These are phyloP conservation scores for Papilio xuthus DNA, from an alignment of 1,140 invertebrate species.

Conservation along the genomic window DNA sequence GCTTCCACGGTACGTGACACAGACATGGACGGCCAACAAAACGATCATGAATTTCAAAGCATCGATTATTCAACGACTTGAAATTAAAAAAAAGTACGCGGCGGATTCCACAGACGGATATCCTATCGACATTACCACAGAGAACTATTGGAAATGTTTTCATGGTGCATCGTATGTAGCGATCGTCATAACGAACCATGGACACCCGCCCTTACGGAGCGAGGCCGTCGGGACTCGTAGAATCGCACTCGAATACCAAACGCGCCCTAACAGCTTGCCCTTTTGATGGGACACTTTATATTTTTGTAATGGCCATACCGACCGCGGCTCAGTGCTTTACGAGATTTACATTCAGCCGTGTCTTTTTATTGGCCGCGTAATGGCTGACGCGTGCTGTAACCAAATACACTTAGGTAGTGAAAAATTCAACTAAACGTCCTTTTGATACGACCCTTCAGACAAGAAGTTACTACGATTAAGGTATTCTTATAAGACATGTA, in stretches of 20 bases:
- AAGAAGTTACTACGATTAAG: not conserved
- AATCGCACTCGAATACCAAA: slow-evolving; percentile 66
- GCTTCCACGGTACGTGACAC: not conserved
- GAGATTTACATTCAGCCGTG: slow-evolving; percentile 75
- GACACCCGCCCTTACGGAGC: not conserved
- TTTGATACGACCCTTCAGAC: not conserved
- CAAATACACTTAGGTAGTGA: slow-evolving; percentile 2
- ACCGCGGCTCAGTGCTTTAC: slow-evolving; percentile 64
- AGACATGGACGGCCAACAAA: not conserved
- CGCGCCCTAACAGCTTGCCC: slow-evolving; percentile 59
- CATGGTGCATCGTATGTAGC: not conserved
- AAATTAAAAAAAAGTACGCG: no score
- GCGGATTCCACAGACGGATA: no score
- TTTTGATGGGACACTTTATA: slow-evolving; percentile 78
- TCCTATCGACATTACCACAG: no score
- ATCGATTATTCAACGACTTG: no score
- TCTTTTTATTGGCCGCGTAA: slow-evolving; percentile 67
- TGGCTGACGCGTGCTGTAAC: slow-evolving; percentile 53
- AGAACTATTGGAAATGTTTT: not conserved
- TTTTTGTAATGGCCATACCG: slow-evolving; percentile 67
- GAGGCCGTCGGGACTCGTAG: slow-evolving; percentile 61
- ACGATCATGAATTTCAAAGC: no score
- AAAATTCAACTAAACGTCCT: slow-evolving; percentile 19
- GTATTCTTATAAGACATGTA: not conserved
- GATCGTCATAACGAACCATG: not conserved